phyloP scores from a whole-genome alignment of 2,888 invertebrate species.

The Colostygia pectinataria region DNA sequence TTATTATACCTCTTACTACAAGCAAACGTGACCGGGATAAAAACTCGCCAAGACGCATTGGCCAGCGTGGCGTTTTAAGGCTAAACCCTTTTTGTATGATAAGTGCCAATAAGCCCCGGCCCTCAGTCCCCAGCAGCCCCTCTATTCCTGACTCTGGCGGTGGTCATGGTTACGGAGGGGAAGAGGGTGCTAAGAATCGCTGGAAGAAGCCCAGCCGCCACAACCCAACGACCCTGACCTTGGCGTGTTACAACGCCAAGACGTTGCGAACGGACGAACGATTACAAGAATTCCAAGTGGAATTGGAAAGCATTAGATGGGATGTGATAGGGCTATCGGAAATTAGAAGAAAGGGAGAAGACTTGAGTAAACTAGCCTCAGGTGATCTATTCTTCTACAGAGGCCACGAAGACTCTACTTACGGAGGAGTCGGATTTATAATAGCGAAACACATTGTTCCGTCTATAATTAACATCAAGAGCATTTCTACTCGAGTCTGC shows the following conservation, averaged over 20 bases:
- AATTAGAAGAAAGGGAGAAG: background rate
- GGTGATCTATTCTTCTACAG: slow-evolving; percentile 1
- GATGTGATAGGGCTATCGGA: background rate
- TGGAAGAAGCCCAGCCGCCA: background rate
- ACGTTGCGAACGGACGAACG: slow-evolving; percentile 3
- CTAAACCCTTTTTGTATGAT: no score
- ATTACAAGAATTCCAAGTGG: background rate
- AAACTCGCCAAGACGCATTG: no score
- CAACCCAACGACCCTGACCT: background rate
- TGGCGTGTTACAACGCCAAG: slow-evolving; percentile 1
- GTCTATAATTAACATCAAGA: background rate
- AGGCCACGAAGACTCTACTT: background rate
- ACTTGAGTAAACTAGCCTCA: background rate
- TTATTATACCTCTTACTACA: no score
- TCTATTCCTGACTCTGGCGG: no score
- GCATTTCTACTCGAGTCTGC: background rate
- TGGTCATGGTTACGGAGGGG: no score
- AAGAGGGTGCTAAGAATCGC: no score
- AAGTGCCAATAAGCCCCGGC: no score
- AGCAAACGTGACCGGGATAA: no score
- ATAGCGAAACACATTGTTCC: background rate
- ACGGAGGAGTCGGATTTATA: background rate
- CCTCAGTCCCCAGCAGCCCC: no score
- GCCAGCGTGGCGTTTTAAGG: no score
- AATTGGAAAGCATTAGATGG: background rate